These are phyloP conservation scores for Reticulitermes lucifugus DNA, from an alignment of 2,888 invertebrate species.

Conservation along the genomic window DNA sequence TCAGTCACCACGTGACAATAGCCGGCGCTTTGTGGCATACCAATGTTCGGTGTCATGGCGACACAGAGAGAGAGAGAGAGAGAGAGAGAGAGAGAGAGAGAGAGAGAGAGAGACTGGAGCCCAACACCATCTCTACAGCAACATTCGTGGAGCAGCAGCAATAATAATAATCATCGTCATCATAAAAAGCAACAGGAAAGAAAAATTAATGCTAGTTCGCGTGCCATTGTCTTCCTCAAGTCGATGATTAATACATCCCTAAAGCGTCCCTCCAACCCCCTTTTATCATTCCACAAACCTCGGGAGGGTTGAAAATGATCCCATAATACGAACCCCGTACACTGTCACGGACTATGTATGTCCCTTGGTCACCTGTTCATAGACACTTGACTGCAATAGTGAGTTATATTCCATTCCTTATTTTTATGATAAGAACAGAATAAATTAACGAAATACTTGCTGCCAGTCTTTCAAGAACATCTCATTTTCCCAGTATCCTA, in stretches of 20 bases:
- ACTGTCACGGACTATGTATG: conserved; percentile 30
- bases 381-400: not conserved
- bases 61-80: not conserved
- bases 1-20: conserved; percentile 7
- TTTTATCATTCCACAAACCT: conserved; percentile 29
- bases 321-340: conserved; percentile 19
- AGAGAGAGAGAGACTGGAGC: too few species aligned
- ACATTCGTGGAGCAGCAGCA: not conserved
- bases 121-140: not conserved
- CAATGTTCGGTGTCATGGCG: not conserved
- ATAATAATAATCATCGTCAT: not conserved
- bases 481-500: too few species aligned
- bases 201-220: conserved; percentile 33
- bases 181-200: conserved; percentile 16
- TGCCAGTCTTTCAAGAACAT: too few species aligned
- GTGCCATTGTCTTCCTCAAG: conserved; percentile 35
- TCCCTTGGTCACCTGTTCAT: conserved; percentile 20
- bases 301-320: conserved; percentile 32
- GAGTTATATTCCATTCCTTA: not conserved
- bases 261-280: conserved; percentile 5
- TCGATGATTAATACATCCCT: conserved; percentile 33
- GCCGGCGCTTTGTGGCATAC: not conserved
- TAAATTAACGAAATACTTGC: too few species aligned
- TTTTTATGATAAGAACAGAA: not conserved
- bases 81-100: too few species aligned